Conservation (phyloP, 2,888 invertebrate genomes). For the Unio pictorum region DNA sequence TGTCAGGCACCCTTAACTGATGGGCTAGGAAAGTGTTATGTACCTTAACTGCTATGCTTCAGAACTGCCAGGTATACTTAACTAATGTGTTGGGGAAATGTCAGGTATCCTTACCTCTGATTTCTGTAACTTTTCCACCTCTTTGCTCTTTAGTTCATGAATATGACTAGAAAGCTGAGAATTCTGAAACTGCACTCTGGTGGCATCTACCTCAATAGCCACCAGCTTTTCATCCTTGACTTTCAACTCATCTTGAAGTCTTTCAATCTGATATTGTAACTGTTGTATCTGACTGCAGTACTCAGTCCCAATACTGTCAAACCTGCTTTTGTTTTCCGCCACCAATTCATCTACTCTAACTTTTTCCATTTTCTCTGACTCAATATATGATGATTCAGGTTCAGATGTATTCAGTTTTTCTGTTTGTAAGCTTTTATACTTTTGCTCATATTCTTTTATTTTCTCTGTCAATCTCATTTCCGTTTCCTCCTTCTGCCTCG, state of each 20-base stretch:
- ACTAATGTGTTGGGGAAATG: too few relatives aligned
- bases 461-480: too few relatives aligned
- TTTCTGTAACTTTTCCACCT: constrained; percentile 29
- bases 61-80: too few relatives aligned
- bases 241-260: constrained; percentile 15
- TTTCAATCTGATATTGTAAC: constrained; percentile 11
- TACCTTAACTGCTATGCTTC: too few relatives aligned
- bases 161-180: constrained; percentile 10
- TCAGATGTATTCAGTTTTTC: constrained; percentile 4
- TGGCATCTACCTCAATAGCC: constrained; percentile 7
- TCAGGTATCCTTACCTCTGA: constrained; percentile 19
- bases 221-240: constrained; percentile 5
- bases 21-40: too few relatives aligned
- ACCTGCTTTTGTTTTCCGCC: background rate
- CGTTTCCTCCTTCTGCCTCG: too few relatives aligned
- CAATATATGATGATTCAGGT: background rate
- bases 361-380: constrained; percentile 1
- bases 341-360: background rate
- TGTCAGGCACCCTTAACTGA: too few relatives aligned
- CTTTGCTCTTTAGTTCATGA: constrained; percentile 9
- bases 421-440: constrained; percentile 11
- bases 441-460: background rate
- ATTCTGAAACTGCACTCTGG: constrained; percentile 6
- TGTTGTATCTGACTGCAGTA: background rate
- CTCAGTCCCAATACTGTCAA: background rate